Percentiles rank a stretch among this genome's conserved stretches.
Conservation (phyloP, 2,888 invertebrate species). For the Nomada fucata region DNA sequence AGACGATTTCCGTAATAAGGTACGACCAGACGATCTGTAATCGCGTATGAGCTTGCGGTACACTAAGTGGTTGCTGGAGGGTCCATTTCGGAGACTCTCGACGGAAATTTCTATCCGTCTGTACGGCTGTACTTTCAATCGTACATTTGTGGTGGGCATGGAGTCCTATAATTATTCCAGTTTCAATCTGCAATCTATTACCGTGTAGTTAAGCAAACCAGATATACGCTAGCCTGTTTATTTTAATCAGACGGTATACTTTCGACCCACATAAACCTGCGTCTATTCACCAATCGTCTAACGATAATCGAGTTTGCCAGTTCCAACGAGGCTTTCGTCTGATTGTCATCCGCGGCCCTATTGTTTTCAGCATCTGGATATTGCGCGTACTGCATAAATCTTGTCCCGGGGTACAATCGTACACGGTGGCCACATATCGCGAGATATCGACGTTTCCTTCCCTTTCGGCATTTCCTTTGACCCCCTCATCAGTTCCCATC, state of each 20-base stretch:
- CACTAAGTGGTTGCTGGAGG: neutral
- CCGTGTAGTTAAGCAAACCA: too few species aligned
- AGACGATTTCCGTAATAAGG: slow-evolving; percentile 33
- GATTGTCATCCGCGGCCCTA: slow-evolving; percentile 46
- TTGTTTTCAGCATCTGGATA: slow-evolving; percentile 58
- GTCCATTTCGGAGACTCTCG: neutral
- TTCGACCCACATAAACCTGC: neutral
- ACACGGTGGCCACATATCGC: slow-evolving; percentile 32
- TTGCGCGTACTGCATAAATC: slow-evolving; percentile 46
- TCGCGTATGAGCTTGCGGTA: slow-evolving; percentile 20
- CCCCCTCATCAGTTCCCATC: neutral
- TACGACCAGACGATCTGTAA: slow-evolving; percentile 25
- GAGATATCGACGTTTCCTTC: slow-evolving; percentile 40
- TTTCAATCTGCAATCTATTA: too few species aligned
- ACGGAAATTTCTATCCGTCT: neutral
- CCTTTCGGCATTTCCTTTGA: neutral
- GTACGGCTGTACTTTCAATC: neutral
- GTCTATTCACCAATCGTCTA: slow-evolving; percentile 5
- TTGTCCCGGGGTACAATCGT: slow-evolving; percentile 26
- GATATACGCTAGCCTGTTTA: neutral
- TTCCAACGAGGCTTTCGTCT: slow-evolving; percentile 45
- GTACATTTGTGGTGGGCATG: neutral
- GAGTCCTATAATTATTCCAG: neutral
- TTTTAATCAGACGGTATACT: neutral
- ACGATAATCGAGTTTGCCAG: slow-evolving; percentile 19